Base-by-base conservation (phyloP, 2,797 vertebrate species). In the Periparus ater region DNA sequence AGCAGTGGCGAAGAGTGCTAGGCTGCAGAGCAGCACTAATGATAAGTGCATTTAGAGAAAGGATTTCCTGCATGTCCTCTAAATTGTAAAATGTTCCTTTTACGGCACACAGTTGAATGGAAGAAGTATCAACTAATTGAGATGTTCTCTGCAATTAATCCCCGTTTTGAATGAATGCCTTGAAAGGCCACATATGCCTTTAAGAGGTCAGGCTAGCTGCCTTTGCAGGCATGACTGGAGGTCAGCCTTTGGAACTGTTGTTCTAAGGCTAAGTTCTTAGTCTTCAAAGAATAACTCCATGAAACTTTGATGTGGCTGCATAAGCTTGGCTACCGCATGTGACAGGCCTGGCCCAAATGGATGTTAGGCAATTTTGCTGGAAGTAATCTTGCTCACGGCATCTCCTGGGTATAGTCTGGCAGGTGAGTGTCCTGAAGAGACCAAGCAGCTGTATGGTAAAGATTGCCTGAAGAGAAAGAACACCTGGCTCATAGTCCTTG, bases 71-170 rank as follows among this genome's bases (percentile, higher is more conserved):
- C 45, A 29, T 63, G 90, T 89, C 58, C 83, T 89, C 51, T 81
- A 62, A 80, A 55, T 80, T 88, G 65, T 93, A 72, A 75, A 91
- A 72, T 48, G 25, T 68, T 95, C 79, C n/a, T 83, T 93, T 90
- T 68, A 51, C 17, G 51, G 60, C 27, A 58, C 72, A 40, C 23
- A 44, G 62, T 58, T 91, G 89, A 92, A 94, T 0, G 6, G 65
- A 60, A 94, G 75, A 83, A 83, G 44, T 55, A 86, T 77, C 76
- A 85, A 22, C 70, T 95, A 85, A 89, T 72, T 88, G 71, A 88
- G 83, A 79, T 82, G 60, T 90, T 88, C 79, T 86, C 73, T 90
- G 93, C 62, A 75, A 60, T 91, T 95, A 96, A 83, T 83, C 54
- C 79, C 20, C 9, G 5, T 74, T 93, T 90, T 86, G 61, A 88